These are phyloP conservation scores for Argyrosomus japonicus DNA, from an alignment of 2,113 vertebrate species.

Conservation along the genomic window DNA sequence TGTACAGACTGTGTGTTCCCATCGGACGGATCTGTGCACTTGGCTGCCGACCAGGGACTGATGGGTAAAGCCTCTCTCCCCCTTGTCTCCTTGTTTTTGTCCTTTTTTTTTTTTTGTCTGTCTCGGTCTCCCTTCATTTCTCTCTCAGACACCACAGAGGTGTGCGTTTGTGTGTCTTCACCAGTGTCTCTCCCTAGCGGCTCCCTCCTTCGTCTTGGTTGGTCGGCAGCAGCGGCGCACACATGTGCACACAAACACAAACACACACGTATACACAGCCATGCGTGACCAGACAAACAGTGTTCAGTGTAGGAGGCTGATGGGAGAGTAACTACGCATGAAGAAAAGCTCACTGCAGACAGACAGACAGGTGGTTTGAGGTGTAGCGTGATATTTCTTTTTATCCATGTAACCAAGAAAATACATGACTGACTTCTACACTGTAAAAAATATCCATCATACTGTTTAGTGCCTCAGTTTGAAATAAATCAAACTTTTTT, in stretches of 20 bases:
- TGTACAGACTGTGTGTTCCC: conserved; percentile 90
- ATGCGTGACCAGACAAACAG: conserved; percentile 72
- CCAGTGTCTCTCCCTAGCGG: conserved; percentile 17
- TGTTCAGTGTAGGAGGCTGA: conserved; percentile 55
- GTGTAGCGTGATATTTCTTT: conserved; percentile 41
- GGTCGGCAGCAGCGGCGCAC: conserved; percentile 21
- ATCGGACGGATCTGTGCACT: conserved; percentile 89
- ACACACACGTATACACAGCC: conserved; percentile 35
- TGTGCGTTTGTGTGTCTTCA: conserved; percentile 14
- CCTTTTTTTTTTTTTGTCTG: neutral
- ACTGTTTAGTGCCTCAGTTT: neutral
- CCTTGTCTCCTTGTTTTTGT: conserved; percentile 11
- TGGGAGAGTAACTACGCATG: conserved; percentile 72
- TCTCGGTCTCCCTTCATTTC: conserved; percentile 8
- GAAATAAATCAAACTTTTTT: too few species aligned
- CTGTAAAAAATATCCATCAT: neutral
- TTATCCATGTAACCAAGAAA: conserved; percentile 5
- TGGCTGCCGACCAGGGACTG: conserved; percentile 90
- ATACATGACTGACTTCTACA: neutral
- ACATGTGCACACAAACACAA: conserved; percentile 1
- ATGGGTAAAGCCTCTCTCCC: conserved; percentile 46
- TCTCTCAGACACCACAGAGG: conserved; percentile 5
- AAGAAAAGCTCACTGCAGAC: conserved; percentile 45
- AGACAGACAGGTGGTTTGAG: conserved; percentile 37
- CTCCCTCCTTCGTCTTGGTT: conserved; percentile 58